Base-by-base conservation (phyloP, 2,888 invertebrate species). In the Eudemis profundana region DNA sequence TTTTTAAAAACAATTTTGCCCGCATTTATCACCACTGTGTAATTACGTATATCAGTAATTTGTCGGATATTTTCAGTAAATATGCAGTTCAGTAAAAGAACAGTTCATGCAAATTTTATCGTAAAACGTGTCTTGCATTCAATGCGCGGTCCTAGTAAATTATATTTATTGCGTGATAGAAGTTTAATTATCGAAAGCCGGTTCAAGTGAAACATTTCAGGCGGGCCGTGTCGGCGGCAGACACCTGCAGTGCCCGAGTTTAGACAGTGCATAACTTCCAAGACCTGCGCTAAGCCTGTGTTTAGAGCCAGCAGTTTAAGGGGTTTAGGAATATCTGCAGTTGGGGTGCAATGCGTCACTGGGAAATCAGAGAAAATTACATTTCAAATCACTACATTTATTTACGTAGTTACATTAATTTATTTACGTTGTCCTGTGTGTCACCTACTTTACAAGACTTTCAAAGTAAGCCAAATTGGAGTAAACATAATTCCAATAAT, bases 181-280 rank as follows among this genome's bases (percentile, higher is more conserved):
- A 44, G 19, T 44, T 38, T 15, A 5, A 17, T 14, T 5, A 8
- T 10, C 4, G 10, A 49, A 10, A 53, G 38, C 27, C 23, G 29
- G 29, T 17, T 19, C 27, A 17, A 42, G 27, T 42, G n/a, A 42
- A 44, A 44, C 29, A 29, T n/a, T 17, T 40, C 17, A 44, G 29
- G 40, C 54, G 12, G 17, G 51, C 7, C 5, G 19, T 29, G 56
- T n/a, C 51, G 21, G 36, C 21, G 27, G 42, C 42, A 56, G 56
- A 56, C 56, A 44, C 44, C 42, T 53, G 15, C 49, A 40, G 40
- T 46, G 46, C 38, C 36, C 42, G 50, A 64, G 64, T 51, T 64
- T 64, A 64, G 64, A 64, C 64, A 57, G 42, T 50, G 63, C 63
- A 50, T 59, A 59, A 64, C 57, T 64, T 59, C 36, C 44, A 50